Conservation (phyloP, 2,797 vertebrate species). For the Saxicola maurus region DNA sequence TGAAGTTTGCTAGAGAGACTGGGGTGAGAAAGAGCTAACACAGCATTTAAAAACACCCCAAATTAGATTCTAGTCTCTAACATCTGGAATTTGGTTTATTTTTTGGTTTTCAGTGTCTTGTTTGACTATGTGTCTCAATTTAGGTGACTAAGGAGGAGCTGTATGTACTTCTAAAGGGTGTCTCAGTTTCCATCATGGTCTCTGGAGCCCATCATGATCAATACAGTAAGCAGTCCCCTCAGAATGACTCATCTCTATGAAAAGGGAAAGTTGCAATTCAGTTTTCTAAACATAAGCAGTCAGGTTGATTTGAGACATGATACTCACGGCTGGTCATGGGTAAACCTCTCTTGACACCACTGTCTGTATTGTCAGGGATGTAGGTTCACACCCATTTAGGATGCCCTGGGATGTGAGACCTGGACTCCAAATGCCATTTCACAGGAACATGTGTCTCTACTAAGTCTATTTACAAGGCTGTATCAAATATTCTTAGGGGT, state of each 20-base stretch:
- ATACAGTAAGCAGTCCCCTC: accelerated
- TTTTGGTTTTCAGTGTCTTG: background rate
- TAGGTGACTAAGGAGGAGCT: background rate
- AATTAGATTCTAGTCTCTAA: background rate
- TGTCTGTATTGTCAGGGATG: background rate
- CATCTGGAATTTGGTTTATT: background rate
- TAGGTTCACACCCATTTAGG: background rate
- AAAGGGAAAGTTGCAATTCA: background rate
- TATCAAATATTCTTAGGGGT: background rate
- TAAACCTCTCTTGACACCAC: background rate
- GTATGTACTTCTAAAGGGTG: background rate
- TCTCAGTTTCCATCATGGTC: background rate
- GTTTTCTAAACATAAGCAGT: background rate
- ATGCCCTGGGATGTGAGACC: background rate
- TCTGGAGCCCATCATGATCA: background rate
- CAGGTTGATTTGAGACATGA: background rate
- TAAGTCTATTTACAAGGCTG: background rate
- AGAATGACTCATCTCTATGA: background rate
- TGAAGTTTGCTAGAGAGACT: background rate
- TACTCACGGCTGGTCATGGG: accelerated
- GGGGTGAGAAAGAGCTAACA: background rate
- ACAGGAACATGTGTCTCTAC: background rate
- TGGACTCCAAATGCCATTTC: background rate
- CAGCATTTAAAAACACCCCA: background rate
- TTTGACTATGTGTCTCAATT: background rate